These are phyloP conservation scores for Meloe dianella DNA, from an alignment of 2,888 invertebrate genomes.

Conservation along the genomic window DNA sequence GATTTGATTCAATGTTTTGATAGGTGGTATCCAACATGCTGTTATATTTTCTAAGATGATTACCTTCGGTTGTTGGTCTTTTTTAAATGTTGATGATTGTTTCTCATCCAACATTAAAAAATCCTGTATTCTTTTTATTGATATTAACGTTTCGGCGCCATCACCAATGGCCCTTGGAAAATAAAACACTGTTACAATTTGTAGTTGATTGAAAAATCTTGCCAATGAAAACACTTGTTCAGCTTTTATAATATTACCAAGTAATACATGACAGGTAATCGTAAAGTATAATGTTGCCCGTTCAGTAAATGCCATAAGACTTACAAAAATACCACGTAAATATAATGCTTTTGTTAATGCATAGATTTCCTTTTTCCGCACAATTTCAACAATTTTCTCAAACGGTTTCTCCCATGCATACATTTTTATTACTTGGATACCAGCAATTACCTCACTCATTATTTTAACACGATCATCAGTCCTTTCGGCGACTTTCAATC, in stretches of 20 bases:
- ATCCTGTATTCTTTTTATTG: constrained; percentile 35
- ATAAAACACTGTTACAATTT: constrained; percentile 31
- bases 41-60: constrained; percentile 21
- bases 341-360: constrained; percentile 61
- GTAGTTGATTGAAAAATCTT: constrained; percentile 35
- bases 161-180: constrained; percentile 32
- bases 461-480: constrained; percentile 72
- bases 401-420: constrained; percentile 79
- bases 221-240: constrained; percentile 46
- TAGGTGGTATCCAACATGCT: constrained; percentile 23
- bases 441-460: constrained; percentile 76
- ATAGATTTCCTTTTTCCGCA: constrained; percentile 73
- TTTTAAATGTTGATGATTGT: constrained; percentile 15
- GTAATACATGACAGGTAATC: constrained; percentile 73
- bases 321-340: constrained; percentile 70
- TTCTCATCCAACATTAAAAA: constrained; percentile 38
- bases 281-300: constrained; percentile 81
- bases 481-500: constrained; percentile 58
- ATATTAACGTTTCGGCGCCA: constrained; percentile 34
- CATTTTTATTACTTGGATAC: constrained; percentile 79
- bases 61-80: not conserved
- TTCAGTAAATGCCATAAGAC: constrained; percentile 79
- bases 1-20: constrained; percentile 21
- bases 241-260: constrained; percentile 68
- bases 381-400: constrained; percentile 64